Evolutionary conservation across 2,797 vertebrate species (phyloP).

Genomic region (Pipistrellus nathusii): DNA sequence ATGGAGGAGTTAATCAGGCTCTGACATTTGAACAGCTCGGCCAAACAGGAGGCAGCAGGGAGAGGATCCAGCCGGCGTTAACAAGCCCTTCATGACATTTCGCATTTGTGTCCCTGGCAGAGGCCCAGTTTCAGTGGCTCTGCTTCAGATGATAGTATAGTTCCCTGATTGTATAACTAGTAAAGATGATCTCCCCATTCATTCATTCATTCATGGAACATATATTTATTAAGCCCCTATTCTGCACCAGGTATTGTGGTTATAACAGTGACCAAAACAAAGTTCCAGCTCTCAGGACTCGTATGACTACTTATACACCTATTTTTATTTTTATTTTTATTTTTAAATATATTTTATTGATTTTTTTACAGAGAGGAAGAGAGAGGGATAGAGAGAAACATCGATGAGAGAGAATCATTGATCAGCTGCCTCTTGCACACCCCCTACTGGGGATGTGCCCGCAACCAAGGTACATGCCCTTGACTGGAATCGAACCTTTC

Average conservation of each 20-base stretch:
- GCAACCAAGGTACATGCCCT: no score
- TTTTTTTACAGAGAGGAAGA: no score
- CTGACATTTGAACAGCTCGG: background rate
- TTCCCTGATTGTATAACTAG: background rate
- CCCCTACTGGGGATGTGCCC: no score
- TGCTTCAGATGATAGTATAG: background rate
- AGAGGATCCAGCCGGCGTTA: background rate
- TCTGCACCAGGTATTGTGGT: background rate
- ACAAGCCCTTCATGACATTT: background rate
- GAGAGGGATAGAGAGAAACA: no score
- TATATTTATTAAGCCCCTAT: background rate
- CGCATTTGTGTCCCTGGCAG: background rate
- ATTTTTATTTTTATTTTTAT: background rate
- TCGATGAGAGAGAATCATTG: no score
- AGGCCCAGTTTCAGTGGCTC: background rate
- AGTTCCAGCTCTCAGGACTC: background rate
- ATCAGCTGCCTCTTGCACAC: no score
- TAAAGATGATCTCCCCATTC: background rate
- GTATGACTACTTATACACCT: background rate
- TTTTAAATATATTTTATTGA: no score
- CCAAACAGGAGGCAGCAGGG: background rate
- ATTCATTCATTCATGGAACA: background rate
- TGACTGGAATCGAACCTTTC: no score
- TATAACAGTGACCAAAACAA: slow-evolving; percentile 17
- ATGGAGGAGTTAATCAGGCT: background rate